A percentile compares a stretch with the other conserved stretches of the same genome.
phyloP scores from a whole-genome alignment of 2,888 invertebrate species.

The Taphrorychus bicolor region DNA sequence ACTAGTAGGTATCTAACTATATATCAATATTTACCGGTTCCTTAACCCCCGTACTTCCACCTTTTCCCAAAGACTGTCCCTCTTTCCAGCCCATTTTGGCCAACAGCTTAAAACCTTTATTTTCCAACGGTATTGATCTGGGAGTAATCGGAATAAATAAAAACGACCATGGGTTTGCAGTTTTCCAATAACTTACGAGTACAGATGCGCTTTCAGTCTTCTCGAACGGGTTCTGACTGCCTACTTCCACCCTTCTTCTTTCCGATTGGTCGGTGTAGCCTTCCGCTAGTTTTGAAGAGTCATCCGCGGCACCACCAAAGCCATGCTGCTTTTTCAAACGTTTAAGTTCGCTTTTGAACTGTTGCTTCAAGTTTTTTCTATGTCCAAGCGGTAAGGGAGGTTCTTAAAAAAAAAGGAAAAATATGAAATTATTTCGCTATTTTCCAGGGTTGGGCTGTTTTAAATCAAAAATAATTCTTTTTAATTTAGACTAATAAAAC shows the following conservation, averaged over 20 bases:
- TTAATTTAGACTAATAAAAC: too few species aligned
- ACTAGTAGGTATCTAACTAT: too few species aligned
- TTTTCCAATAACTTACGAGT: too few species aligned
- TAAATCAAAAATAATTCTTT: too few species aligned
- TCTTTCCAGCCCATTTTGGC: slow-evolving; percentile 96
- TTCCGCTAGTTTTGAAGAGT: slow-evolving; percentile 55
- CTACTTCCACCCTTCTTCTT: slow-evolving; percentile 75
- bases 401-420: too few species aligned
- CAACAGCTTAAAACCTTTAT: slow-evolving; percentile 92
- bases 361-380: slow-evolving; percentile 65
- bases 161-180: too few species aligned
- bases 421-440: too few species aligned
- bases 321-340: too few species aligned
- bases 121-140: slow-evolving; percentile 78
- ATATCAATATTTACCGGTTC: slow-evolving; percentile 88
- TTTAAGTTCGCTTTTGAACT: too few species aligned
- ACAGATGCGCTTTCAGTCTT: slow-evolving; percentile 83
- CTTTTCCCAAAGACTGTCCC: slow-evolving; percentile 89
- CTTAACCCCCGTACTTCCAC: slow-evolving; percentile 67
- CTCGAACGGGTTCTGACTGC: slow-evolving; percentile 81
- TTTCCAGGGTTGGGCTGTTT: too few species aligned
- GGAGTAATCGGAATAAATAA: too few species aligned
- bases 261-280: slow-evolving; percentile 80
- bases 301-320: slow-evolving; percentile 55
- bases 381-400: too few species aligned